phyloP scores from a whole-genome alignment of 2,113 vertebrate species.

The Malurus melanocephalus region DNA sequence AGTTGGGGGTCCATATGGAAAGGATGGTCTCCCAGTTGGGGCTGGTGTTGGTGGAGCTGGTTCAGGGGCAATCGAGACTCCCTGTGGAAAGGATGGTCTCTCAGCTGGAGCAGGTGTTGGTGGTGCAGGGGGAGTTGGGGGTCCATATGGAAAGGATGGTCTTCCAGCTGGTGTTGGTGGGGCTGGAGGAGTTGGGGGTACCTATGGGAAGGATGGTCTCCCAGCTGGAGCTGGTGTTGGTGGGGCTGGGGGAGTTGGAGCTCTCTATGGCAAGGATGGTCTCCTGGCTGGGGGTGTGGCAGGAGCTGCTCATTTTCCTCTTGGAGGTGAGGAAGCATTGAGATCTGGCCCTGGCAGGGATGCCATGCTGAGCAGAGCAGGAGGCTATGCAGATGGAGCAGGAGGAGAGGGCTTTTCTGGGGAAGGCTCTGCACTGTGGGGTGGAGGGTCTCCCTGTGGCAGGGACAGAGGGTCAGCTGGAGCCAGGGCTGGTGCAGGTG shows the following conservation, averaged over 20 bases:
- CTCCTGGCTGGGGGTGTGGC: neutral
- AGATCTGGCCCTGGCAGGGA: neutral
- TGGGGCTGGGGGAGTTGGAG: rapidly evolving
- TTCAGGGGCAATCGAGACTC: rapidly evolving
- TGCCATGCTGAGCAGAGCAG: neutral
- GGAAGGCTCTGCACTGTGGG: neutral
- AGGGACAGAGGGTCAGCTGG: neutral
- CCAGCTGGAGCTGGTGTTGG: rapidly evolving
- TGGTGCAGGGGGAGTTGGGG: rapidly evolving
- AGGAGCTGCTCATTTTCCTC: neutral
- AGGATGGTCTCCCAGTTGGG: rapidly evolving
- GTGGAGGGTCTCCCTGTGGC: neutral
- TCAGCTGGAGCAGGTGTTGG: rapidly evolving
- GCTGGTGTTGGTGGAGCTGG: neutral
- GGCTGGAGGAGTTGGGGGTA: rapidly evolving
- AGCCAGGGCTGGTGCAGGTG: neutral
- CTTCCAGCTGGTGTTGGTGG: neutral
- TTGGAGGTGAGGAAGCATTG: neutral
- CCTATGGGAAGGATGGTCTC: neutral
- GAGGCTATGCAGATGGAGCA: neutral
- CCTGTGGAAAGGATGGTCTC: neutral
- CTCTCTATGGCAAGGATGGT: neutral
- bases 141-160: neutral
- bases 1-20: no score
- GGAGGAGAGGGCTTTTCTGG: neutral